Evolutionary conservation across 2,888 invertebrate genomes (phyloP), one percentile per base, ranked within the genome.

Genomic region (Tiliacea aurago): DNA sequence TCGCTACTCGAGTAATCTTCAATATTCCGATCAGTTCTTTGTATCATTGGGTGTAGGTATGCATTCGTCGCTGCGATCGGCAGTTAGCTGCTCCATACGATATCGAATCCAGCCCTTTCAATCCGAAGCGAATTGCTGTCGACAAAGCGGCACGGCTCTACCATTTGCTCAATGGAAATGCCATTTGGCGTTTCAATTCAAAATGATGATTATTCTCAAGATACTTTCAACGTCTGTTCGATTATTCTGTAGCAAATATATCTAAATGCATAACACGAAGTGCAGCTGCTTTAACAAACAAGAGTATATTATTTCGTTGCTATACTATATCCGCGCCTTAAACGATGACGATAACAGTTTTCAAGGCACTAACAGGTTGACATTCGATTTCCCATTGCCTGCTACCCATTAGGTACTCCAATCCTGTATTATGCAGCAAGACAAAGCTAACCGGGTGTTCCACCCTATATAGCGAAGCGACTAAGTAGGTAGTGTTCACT

Each of bases 61-160:
- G 91, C 91, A 93, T 88, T 90, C 86, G 84, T 83, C 85, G 86
- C 74, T 80, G 84, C 89, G 88, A 90, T 89, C 90, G 91, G 88
- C 91, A 90, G 91, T 90, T 91, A 91, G 90, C 91, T 91, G 91
- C 88, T 90, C 86, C 88, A 87, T 90, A 87, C 91, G 92, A 93
- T 93, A 93, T 91, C 89, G 91, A 90, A 92, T 91, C 89, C 89
- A 91, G 88, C 87, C 90, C 90, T 94, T 94, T 93, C 92, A 93
- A 91, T 92, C 87, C 87, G 87, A 76, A 84, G 81, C 87, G 90
- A 90, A 90, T 88, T 77, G 88, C 84, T 86, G 90, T 87, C 90
- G 90, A 94, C 93, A 94, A 94, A 91, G 92, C 90, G 90, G 88
- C 89, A 90, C 93, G 91, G 89, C 87, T 90, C 87, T 84, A 85